Evolutionary conservation across 2,888 invertebrate species (phyloP).

Genomic region (Pseudococcus jackbeardsleyi): DNA sequence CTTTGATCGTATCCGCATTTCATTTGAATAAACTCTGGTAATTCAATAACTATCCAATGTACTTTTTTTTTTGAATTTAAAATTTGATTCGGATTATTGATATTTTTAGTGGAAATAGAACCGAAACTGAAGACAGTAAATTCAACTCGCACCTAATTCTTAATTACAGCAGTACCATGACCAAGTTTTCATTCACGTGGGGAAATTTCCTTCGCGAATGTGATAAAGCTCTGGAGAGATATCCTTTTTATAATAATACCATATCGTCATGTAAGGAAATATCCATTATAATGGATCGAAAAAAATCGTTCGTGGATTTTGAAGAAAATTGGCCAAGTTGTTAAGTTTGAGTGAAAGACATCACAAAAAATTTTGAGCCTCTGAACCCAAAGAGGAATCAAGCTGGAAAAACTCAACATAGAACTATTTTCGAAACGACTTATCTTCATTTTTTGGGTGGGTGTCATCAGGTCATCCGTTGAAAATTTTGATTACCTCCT

Average conservation of each 20-base stretch:
- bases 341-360: too few species aligned
- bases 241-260: background rate
- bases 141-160: background rate
- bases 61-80: background rate
- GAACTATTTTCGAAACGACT: too few species aligned
- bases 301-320: too few species aligned
- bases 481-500: too few species aligned
- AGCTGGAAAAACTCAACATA: too few species aligned
- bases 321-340: too few species aligned
- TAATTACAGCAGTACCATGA: background rate
- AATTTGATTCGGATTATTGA: background rate
- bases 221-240: background rate
- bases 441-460: too few species aligned
- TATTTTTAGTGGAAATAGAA: background rate
- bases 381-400: too few species aligned
- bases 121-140: constrained; percentile 69
- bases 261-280: too few species aligned
- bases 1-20: constrained; percentile 76
- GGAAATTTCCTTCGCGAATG: background rate
- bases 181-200: background rate
- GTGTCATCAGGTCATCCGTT: too few species aligned
- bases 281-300: too few species aligned
- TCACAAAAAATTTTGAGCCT: too few species aligned
- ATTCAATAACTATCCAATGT: background rate
- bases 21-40: constrained; percentile 68